Percentiles rank a stretch among this genome's conserved stretches.
phyloP scores from a whole-genome alignment of 2,113 vertebrate genomes.

The Andinoacara biseriatus region DNA sequence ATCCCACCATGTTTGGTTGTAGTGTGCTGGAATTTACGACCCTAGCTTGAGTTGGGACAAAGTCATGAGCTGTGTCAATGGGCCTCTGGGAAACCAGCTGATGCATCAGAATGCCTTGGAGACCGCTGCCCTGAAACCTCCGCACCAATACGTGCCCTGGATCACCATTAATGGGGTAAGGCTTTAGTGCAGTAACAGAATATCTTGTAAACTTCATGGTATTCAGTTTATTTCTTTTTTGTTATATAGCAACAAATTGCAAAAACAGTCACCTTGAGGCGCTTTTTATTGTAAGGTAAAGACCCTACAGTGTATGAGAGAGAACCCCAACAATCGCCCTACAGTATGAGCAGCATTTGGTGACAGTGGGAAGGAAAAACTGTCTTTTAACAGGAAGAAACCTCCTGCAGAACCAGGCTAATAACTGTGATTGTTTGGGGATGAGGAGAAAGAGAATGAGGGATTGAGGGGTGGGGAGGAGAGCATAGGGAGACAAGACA shows the following conservation, averaged over 20 bases:
- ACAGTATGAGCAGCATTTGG: neutral
- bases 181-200: neutral
- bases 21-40: slow-evolving; percentile 84
- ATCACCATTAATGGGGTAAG: slow-evolving; percentile 90
- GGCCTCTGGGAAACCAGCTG: slow-evolving; percentile 82
- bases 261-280: neutral
- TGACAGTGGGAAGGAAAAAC: neutral
- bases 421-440: too few species aligned
- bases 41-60: slow-evolving; percentile 39
- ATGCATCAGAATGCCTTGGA: slow-evolving; percentile 88
- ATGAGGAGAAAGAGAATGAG: too few species aligned
- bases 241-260: neutral
- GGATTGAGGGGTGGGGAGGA: neutral
- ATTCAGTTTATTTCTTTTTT: neutral
- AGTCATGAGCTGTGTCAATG: slow-evolving; percentile 80
- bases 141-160: slow-evolving; percentile 91
- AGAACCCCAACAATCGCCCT: neutral
- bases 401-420: too few species aligned
- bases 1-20: neutral
- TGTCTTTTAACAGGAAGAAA: neutral
- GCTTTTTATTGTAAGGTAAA: neutral
- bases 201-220: neutral
- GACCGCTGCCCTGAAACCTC: slow-evolving; percentile 82
- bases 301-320: neutral
- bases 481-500: neutral